These are phyloP conservation scores for Glaucomys volans DNA, from an alignment of 2,113 vertebrate genomes.

Conservation along the genomic window DNA sequence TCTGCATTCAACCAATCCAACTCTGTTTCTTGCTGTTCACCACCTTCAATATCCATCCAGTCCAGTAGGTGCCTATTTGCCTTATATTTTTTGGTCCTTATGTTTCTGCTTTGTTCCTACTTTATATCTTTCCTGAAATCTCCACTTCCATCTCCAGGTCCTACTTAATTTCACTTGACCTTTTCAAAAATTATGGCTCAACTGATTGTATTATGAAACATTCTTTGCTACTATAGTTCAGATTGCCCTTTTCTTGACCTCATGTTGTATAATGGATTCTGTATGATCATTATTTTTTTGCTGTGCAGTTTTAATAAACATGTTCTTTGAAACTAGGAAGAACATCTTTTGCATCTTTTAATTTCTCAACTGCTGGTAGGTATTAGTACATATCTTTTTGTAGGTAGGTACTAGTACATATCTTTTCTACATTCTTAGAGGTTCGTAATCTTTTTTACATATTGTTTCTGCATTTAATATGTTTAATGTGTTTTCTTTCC, in stretches of 20 bases:
- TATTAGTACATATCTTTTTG: neutral
- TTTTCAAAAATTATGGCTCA: slow-evolving; percentile 7
- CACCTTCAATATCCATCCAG: neutral
- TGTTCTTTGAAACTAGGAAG: neutral
- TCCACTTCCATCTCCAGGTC: neutral
- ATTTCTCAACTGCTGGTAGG: neutral
- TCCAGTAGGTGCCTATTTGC: neutral
- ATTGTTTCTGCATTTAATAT: slow-evolving; percentile 12
- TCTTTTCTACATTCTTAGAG: slow-evolving; percentile 41
- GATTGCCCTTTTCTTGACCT: slow-evolving; percentile 2
- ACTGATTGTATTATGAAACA: slow-evolving; percentile 1
- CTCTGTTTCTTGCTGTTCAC: neutral
- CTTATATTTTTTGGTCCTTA: slow-evolving; percentile 29
- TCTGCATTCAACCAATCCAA: neutral
- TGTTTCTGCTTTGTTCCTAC: neutral
- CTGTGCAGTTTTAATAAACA: neutral
- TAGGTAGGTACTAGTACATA: slow-evolving; percentile 9
- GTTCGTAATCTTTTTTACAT: neutral
- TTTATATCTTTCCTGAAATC: slow-evolving; percentile 29
- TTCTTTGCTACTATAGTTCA: neutral
- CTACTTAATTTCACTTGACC: slow-evolving; percentile 13
- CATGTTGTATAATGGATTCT: slow-evolving; percentile 5
- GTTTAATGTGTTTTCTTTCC: slow-evolving; percentile 51
- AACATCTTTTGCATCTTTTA: slow-evolving; percentile 21
- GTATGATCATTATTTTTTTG: slow-evolving; percentile 53